Conservation (phyloP, 2,113 vertebrate genomes). For the Jacana jacana region DNA sequence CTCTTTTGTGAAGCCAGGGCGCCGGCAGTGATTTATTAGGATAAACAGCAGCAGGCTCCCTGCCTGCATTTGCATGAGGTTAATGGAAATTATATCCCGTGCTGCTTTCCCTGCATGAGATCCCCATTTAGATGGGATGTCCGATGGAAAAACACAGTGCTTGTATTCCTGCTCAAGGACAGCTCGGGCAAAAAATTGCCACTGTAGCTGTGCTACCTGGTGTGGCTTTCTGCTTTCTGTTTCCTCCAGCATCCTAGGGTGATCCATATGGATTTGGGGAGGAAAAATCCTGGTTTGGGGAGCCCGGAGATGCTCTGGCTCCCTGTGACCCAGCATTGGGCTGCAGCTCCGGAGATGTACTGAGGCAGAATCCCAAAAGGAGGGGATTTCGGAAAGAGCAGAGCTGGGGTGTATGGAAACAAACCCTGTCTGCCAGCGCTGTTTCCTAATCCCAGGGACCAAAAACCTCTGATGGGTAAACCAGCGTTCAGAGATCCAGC, state of each 20-base stretch:
- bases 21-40: not conserved
- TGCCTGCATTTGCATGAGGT: rapidly evolving
- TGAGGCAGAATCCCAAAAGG: not conserved
- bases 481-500: not conserved
- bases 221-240: not conserved
- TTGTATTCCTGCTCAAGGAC: not conserved
- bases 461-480: slow-evolving; percentile 22
- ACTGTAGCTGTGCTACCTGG: not conserved
- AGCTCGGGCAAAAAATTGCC: not conserved
- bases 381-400: not conserved
- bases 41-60: not conserved
- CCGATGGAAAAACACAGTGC: not conserved
- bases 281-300: not conserved
- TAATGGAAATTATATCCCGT: not conserved
- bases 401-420: slow-evolving; percentile 13
- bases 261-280: not conserved
- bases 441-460: slow-evolving; percentile 40
- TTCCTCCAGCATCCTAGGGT: not conserved
- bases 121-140: not conserved
- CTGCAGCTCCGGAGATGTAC: not conserved
- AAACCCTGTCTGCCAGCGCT: not conserved
- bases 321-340: not conserved
- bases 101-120: not conserved
- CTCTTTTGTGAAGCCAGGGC: not conserved
- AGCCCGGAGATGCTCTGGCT: not conserved